Base-by-base conservation (phyloP, 2,797 vertebrate genomes). In the Erithacus rubecula region DNA sequence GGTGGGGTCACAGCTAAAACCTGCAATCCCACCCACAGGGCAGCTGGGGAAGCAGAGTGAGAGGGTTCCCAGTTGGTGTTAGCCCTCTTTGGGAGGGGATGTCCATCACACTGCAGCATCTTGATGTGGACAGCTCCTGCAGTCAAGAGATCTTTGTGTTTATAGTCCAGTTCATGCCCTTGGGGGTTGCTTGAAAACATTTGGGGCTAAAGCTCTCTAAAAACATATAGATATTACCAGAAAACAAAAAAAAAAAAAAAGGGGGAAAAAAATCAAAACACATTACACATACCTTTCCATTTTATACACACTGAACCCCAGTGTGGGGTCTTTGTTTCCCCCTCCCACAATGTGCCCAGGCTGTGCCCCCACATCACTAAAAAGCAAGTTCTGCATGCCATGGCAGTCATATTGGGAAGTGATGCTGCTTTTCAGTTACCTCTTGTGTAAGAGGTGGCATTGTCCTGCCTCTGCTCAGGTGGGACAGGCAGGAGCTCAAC, bases 201-300 rank as follows among this genome's bases (percentile, higher is more conserved):
- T 1, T 0, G 16, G 3, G 7, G 23, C 12, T 83, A 46, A 80
- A 89, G 27, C 10, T 16, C 19, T 89, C 26, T 24, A 56, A 78
- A 41, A 29, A 8, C 1, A 4, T 0, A 0, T 0, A 1, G 6
- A 10, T 46, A 5, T 5, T 68, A 43, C 27, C 16, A 68, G 23
- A 1, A 10, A 64, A 27, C 17, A 16, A 12, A 14, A 27, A 10
- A 9, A 46, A 30, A 9, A 2, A 3, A 1, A 29, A 36, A 11
- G 5, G 13, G 6, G 3, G 1, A 6, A 46, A 46, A 46, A 46
- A 43, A 43, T 18, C 11, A 46, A 46, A 22, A 46, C 20, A 55
- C 11, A 0, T 41, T 56, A 34, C 5, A 19, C 0, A 0, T 37
- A 15, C 9, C 7, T 49, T 53, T 68, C 36, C 6, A 26, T 74